phyloP scores from a whole-genome alignment of 2,888 invertebrate species.

The Mythimna ferrago region DNA sequence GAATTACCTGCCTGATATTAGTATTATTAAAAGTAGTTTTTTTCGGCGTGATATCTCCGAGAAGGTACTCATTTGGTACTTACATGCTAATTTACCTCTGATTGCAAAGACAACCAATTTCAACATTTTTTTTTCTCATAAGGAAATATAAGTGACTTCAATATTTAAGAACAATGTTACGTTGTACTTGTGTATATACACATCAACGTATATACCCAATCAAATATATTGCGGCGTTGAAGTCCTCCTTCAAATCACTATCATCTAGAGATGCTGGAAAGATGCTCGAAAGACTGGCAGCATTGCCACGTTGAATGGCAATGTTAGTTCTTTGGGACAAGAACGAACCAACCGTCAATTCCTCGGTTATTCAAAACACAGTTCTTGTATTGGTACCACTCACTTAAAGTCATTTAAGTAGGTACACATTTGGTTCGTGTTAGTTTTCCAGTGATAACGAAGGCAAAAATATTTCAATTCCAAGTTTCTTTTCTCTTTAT shows the following conservation, averaged over 20 bases:
- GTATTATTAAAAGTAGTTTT: constrained; percentile 48
- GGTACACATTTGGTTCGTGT: background rate
- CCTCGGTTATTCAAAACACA: background rate
- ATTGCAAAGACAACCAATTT: background rate
- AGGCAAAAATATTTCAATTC: constrained; percentile 8
- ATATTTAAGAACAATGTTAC: no score
- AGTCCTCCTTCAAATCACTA: no score
- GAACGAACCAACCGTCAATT: no score
- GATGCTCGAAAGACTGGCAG: no score
- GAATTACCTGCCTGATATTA: constrained; percentile 48
- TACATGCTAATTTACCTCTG: background rate
- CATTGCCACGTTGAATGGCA: no score
- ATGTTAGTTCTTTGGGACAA: no score
- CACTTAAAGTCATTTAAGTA: background rate
- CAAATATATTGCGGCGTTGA: no score
- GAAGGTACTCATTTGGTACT: background rate
- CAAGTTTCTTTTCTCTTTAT: constrained; percentile 18
- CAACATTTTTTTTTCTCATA: no score
- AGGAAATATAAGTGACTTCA: no score
- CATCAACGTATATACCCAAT: no score
- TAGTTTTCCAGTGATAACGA: constrained; percentile 9
- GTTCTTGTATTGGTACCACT: background rate
- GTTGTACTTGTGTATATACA: no score
- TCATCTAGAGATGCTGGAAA: no score
- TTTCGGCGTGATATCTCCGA: constrained; percentile 22